Evolutionary conservation across 1,140 invertebrate genomes (phyloP).

Genomic region (Drosophila equinoxialis): DNA sequence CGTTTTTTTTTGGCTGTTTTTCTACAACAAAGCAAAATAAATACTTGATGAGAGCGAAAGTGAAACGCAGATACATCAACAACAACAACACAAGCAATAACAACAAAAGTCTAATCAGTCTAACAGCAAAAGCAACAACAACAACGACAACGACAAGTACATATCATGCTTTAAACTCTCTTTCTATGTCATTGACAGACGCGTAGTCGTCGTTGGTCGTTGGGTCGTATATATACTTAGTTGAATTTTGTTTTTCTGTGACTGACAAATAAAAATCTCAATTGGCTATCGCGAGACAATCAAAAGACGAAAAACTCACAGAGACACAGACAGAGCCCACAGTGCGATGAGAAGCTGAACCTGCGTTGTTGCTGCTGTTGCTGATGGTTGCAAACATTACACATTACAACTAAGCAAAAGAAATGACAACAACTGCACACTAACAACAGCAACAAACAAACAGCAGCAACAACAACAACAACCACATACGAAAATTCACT

Average conservation of each 20-base stretch:
- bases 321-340: slow-evolving; percentile 32
- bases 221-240: slow-evolving; percentile 4
- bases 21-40: slow-evolving; percentile 40
- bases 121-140: slow-evolving; percentile 35
- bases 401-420: slow-evolving; percentile 72
- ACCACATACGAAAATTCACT: slow-evolving; percentile 72
- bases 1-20: not conserved
- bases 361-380: slow-evolving; percentile 31
- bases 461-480: slow-evolving; percentile 27
- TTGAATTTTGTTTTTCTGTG: slow-evolving; percentile 44
- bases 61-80: slow-evolving; percentile 71
- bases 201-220: slow-evolving; percentile 45
- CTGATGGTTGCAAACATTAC: slow-evolving; percentile 73
- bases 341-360: slow-evolving; percentile 52
- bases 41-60: slow-evolving; percentile 61
- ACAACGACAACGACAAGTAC: slow-evolving; percentile 57
- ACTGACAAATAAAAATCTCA: slow-evolving; percentile 81
- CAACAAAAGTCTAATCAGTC: slow-evolving; percentile 73
- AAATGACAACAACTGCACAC: slow-evolving; percentile 71
- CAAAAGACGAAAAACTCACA: slow-evolving; percentile 56
- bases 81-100: no score
- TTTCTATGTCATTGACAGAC: slow-evolving; percentile 79
- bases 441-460: slow-evolving; percentile 29
- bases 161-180: slow-evolving; percentile 76
- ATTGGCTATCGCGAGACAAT: slow-evolving; percentile 79